Percentiles rank a stretch among this genome's conserved stretches.
Conservation (phyloP, 1,140 invertebrate genomes). For the Scaptomyza montana region DNA sequence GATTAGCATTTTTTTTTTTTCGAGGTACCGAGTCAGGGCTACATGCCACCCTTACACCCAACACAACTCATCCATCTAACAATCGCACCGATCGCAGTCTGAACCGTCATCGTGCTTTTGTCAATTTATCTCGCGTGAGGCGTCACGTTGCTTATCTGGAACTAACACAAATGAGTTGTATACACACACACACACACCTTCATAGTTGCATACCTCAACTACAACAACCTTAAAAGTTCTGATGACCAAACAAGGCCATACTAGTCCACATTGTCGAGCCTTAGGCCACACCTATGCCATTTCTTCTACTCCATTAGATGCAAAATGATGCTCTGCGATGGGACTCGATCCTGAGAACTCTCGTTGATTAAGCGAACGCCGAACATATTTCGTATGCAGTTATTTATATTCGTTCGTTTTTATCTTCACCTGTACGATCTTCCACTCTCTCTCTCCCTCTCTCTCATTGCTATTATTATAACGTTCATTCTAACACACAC, state of each 20-base stretch:
- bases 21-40: constrained; percentile 1
- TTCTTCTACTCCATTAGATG: no score
- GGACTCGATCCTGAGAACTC: no score
- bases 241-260: no score
- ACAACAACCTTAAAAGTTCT: no score
- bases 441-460: not conserved
- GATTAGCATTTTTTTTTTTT: constrained; percentile 40
- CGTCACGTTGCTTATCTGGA: constrained; percentile 73
- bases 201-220: constrained; percentile 13
- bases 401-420: constrained; percentile 1
- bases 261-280: no score
- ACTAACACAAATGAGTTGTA: constrained; percentile 45
- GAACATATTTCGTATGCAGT: no score
- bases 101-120: constrained; percentile 8
- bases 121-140: constrained; percentile 71
- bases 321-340: no score
- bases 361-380: no score
- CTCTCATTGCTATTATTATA: constrained; percentile 1
- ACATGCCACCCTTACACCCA: not conserved
- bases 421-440: constrained; percentile 40
- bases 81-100: not conserved
- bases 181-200: constrained; percentile 9
- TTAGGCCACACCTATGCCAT: no score
- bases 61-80: not conserved
- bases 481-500: not conserved